phyloP scores from a whole-genome alignment of 1,140 invertebrate genomes.

The Palaemon carinicauda region DNA sequence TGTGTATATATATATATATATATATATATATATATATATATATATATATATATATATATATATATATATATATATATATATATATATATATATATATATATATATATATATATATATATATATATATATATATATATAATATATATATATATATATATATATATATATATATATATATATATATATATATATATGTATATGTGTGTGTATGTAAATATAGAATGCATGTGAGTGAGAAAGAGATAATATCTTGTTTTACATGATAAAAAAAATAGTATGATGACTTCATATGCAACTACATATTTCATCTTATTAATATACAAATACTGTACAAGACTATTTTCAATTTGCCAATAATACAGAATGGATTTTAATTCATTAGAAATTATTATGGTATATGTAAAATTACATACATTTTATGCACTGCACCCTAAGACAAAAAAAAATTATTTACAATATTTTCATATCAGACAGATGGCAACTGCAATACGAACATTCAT shows the following conservation, averaged over 20 bases:
- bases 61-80: background rate
- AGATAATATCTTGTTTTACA: no score
- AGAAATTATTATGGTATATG: no score
- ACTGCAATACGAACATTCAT: no score
- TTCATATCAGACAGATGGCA: no score
- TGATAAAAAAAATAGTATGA: background rate
- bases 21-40: background rate
- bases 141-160: slow-evolving; percentile 19
- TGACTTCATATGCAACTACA: background rate
- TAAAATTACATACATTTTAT: no score
- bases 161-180: slow-evolving; percentile 21
- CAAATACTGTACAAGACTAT: no score
- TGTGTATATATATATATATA: slow-evolving; percentile 36
- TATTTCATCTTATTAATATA: no score
- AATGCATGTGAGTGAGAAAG: no score
- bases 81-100: background rate
- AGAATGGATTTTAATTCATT: no score
- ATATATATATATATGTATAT: slow-evolving; percentile 26
- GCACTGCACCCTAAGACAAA: no score
- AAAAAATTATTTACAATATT: no score
- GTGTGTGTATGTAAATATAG: slow-evolving; percentile 27
- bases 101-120: background rate
- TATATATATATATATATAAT: background rate
- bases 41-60: background rate
- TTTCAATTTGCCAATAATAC: no score